phyloP scores from a whole-genome alignment of 2,113 vertebrate species.

The Vulpes vulpes region DNA sequence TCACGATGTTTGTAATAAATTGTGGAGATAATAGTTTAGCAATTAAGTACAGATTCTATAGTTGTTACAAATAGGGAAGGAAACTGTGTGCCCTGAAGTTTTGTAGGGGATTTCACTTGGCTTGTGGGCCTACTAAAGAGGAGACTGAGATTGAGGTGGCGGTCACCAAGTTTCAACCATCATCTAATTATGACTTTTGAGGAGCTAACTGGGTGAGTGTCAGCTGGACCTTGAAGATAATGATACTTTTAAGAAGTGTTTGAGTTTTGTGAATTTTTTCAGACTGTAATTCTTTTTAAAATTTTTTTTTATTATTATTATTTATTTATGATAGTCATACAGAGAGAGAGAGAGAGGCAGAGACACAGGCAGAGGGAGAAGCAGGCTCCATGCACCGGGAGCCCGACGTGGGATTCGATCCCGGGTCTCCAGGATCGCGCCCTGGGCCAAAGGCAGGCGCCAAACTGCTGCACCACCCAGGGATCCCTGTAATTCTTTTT shows the following conservation, averaged over 20 bases:
- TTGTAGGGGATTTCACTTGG: not conserved
- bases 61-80: not conserved
- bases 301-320: no score
- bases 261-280: not conserved
- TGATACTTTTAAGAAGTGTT: not conserved
- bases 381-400: no score
- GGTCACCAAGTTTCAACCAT: not conserved
- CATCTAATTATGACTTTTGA: not conserved
- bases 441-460: no score
- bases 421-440: no score
- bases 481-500: constrained; percentile 45
- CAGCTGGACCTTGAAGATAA: not conserved
- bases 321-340: no score
- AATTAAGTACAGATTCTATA: not conserved
- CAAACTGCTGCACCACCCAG: no score
- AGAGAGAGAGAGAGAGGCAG: no score
- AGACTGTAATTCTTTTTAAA: constrained; percentile 37
- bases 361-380: no score
- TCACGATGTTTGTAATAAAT: not conserved
- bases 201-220: not conserved
- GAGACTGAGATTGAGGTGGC: not conserved
- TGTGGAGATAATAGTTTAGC: not conserved
- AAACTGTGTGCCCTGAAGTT: not conserved
- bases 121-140: not conserved
- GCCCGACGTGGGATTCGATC: no score